A percentile compares a stretch with the other conserved stretches of the same genome.
These are phyloP conservation scores for Liposcelis brunnea DNA, from an alignment of 2,888 invertebrate genomes.

Conservation along the genomic window DNA sequence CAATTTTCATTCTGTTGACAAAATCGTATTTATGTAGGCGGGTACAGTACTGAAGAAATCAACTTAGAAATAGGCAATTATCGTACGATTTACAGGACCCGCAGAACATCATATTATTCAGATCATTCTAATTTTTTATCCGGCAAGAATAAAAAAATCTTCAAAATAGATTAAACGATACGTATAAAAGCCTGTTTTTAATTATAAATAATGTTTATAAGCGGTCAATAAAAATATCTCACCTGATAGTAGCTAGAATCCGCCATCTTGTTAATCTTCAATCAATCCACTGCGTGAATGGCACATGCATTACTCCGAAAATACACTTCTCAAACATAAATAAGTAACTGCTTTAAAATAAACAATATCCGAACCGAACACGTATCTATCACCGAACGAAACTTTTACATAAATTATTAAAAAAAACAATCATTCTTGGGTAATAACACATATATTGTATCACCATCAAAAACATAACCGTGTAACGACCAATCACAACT, in stretches of 20 bases:
- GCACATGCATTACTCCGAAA: conserved; percentile 2
- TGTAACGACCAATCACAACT: conserved; percentile 4
- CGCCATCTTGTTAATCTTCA: conserved; percentile 35
- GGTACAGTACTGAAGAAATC: neutral
- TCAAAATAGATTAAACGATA: no score
- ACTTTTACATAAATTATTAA: no score
- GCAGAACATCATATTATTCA: no score
- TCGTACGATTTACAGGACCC: conserved; percentile 8
- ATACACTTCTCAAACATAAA: neutral
- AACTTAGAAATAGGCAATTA: conserved; percentile 9
- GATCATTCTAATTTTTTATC: no score
- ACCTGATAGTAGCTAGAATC: conserved; percentile 47
- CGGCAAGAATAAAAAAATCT: no score
- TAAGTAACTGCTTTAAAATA: neutral
- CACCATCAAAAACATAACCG: neutral
- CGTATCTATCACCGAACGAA: no score
- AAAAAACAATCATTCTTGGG: neutral
- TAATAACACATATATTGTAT: neutral
- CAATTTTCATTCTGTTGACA: neutral
- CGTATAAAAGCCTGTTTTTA: no score
- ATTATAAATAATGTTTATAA: no score
- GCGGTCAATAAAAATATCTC: conserved; percentile 23
- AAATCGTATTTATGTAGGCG: neutral
- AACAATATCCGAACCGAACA: neutral
- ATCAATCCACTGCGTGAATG: neutral